phyloP scores from a whole-genome alignment of 2,888 invertebrate species.

The Sycophila texana region DNA sequence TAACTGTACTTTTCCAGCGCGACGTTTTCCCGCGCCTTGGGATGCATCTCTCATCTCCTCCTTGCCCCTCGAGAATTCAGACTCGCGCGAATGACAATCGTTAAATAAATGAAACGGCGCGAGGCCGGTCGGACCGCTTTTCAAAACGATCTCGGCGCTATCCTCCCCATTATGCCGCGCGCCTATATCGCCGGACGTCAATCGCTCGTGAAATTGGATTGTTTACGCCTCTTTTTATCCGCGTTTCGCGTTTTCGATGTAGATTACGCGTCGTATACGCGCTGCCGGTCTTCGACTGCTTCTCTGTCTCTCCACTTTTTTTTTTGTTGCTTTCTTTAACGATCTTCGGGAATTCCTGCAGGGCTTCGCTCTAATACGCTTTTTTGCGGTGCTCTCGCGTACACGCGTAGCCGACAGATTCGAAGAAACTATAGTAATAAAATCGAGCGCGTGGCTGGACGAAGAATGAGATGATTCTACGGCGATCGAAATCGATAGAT shows the following conservation, averaged over 20 bases:
- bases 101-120: constrained; percentile 12
- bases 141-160: not conserved
- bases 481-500: constrained; percentile 32
- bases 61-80: constrained; percentile 20
- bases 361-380: not conserved
- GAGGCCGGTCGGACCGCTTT: constrained; percentile 12
- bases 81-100: constrained; percentile 47
- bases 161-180: not conserved
- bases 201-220: constrained; percentile 55
- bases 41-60: not conserved
- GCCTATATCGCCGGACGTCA: constrained; percentile 27
- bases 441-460: not conserved
- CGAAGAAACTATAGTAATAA: constrained; percentile 30
- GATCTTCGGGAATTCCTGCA: constrained; percentile 19
- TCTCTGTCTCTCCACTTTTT: constrained; percentile 1
- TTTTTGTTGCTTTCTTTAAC: not conserved
- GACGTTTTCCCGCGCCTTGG: constrained; percentile 24
- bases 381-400: not conserved
- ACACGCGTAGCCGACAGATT: not conserved
- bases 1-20: constrained; percentile 50
- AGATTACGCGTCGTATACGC: constrained; percentile 10
- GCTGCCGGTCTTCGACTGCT: not conserved
- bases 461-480: constrained; percentile 28
- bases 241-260: constrained; percentile 32
- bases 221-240: constrained; percentile 39